Conservation (phyloP, 2,797 vertebrate genomes). For the Lithobates sylvaticus region DNA sequence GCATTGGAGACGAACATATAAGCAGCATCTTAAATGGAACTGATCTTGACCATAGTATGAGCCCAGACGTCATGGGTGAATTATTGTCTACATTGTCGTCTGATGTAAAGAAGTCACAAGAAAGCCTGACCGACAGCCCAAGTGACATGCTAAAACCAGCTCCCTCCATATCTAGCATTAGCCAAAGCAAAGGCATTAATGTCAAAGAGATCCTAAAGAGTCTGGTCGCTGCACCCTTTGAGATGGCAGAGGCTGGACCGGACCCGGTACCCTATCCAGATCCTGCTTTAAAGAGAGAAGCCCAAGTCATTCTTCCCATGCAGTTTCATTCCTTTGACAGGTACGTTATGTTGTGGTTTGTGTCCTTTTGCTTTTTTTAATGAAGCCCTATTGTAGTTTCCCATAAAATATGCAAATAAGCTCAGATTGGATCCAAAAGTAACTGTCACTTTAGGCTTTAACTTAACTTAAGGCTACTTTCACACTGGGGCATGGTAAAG, state of each 20-base stretch:
- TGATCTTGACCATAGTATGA: constrained; percentile 78
- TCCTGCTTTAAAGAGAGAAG: constrained; percentile 86
- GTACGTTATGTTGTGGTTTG: constrained; percentile 70
- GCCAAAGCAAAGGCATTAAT: constrained; percentile 92
- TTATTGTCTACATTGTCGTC: constrained; percentile 88
- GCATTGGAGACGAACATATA: constrained; percentile 88
- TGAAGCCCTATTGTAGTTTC: neutral
- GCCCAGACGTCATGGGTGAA: constrained; percentile 87
- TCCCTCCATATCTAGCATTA: constrained; percentile 87
- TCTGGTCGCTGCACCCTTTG: constrained; percentile 91
- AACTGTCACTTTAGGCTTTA: too few relatives aligned
- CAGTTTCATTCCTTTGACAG: constrained; percentile 99
- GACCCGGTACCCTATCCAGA: constrained; percentile 89
- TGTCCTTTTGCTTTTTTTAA: neutral
- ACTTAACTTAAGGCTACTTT: too few relatives aligned
- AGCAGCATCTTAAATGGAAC: constrained; percentile 85
- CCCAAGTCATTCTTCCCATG: constrained; percentile 90
- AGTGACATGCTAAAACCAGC: constrained; percentile 81
- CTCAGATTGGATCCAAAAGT: too few relatives aligned
- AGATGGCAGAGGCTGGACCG: constrained; percentile 84
- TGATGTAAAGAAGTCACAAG: constrained; percentile 88
- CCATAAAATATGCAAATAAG: neutral
- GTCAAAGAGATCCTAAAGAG: constrained; percentile 96
- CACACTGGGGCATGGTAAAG: too few relatives aligned
- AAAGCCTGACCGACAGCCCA: constrained; percentile 84